phyloP scores from a whole-genome alignment of 2,113 vertebrate genomes.

The Podilymbus podiceps region DNA sequence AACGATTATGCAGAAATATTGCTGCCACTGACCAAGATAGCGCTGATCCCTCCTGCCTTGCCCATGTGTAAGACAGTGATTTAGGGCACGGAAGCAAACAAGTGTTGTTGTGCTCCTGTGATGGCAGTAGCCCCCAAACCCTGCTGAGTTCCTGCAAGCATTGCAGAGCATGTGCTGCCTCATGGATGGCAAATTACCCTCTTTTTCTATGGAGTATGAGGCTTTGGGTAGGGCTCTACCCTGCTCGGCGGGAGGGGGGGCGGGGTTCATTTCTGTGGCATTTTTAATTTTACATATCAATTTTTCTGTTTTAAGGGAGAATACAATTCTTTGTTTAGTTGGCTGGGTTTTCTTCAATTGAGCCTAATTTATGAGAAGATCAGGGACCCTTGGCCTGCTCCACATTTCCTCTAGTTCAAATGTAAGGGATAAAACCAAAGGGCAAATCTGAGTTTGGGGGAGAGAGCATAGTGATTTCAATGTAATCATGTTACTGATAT shows the following conservation, averaged over 20 bases:
- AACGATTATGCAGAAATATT: not conserved
- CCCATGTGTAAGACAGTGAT: too few relatives aligned
- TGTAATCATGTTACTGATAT: not conserved
- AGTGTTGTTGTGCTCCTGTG: not conserved
- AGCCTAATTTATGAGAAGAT: not conserved
- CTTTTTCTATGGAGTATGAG: not conserved
- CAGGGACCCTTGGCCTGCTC: not conserved
- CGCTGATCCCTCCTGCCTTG: fast-evolving
- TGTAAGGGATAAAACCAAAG: not conserved
- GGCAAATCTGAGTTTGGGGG: not conserved
- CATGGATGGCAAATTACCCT: not conserved
- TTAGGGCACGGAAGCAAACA: not conserved
- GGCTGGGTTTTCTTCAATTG: not conserved
- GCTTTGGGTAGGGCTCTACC: not conserved
- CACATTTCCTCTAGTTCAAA: not conserved
- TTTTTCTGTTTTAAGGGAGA: not conserved
- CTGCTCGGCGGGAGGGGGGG: not conserved
- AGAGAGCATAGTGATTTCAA: not conserved
- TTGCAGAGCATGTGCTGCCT: not conserved
- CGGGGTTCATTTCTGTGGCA: not conserved
- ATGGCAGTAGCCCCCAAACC: not conserved
- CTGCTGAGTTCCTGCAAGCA: not conserved
- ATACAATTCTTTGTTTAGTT: not conserved
- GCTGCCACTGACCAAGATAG: not conserved
- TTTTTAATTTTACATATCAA: not conserved